Evolutionary conservation across 2,888 invertebrate genomes (phyloP).

Genomic region (Meta bourneti): DNA sequence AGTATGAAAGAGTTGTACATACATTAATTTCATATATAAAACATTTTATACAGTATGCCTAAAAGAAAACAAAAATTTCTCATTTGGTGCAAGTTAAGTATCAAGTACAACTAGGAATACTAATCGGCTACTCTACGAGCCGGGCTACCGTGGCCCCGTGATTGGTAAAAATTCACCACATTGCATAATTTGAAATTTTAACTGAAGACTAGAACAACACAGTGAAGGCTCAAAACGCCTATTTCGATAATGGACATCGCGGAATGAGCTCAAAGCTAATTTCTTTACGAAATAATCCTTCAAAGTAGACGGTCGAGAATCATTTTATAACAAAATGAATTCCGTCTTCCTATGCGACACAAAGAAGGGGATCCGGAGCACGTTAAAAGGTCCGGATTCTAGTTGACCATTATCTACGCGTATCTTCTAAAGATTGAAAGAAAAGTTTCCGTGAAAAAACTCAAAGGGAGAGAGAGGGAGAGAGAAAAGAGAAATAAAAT

Average conservation of each 20-base stretch:
- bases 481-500: conserved; percentile 14
- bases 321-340: conserved; percentile 33
- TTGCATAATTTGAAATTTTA: too few species aligned
- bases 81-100: too few species aligned
- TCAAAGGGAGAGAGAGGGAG: not conserved
- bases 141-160: too few species aligned
- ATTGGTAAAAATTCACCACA: too few species aligned
- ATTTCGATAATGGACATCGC: not conserved
- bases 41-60: too few species aligned
- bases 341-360: not conserved
- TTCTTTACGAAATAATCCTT: not conserved
- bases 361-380: conserved; percentile 12
- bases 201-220: too few species aligned
- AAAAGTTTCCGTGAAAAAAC: conserved; percentile 21
- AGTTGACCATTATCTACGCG: conserved; percentile 68
- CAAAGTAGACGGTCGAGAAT: not conserved
- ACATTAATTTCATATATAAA: too few species aligned
- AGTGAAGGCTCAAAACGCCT: not conserved
- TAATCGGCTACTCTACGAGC: too few species aligned
- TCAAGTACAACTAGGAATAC: too few species aligned
- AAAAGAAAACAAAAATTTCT: too few species aligned
- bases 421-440: conserved; percentile 29
- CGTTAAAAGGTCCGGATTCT: conserved; percentile 40
- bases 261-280: not conserved
- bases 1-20: too few species aligned